Base-by-base conservation (phyloP, 1,140 invertebrate genomes). In the Drosophila nikananu region DNA sequence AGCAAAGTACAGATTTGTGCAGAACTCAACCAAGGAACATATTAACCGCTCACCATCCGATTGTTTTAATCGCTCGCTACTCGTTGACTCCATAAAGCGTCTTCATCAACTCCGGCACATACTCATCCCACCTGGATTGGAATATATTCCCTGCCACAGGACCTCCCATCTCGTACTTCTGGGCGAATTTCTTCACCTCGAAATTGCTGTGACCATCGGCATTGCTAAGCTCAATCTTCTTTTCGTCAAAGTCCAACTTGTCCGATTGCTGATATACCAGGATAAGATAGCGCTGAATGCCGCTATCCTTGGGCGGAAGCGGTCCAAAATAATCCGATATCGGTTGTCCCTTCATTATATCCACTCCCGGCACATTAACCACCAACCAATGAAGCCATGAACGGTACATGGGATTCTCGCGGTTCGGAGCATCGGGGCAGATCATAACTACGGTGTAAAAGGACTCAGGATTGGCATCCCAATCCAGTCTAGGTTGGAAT, bases 361-460 rank as follows among this genome's bases (percentile, higher is more conserved):
- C 94, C 68, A 93, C 93, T 19, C 96, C 97, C 5, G 97, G 97
- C 81, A 99, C 97, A 91, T 99, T 99, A 4, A 95, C 96, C 3
- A 99, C 96, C 5, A 98, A 91, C 97, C 98, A 99, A 92, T 99
- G 98, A 74, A 97, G 96, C 96, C 96, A 98, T 93, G 98, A 97
- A 8, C 97, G 94, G 83, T 95, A 97, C 55, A 95, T 96, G 0
- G 96, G 97, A 65, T 96, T 94, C 5, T 95, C 93, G 1, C 97
- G 95, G 82, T 95, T 97, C 15, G 98, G 98, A 1, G 89, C 87
- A 73, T 91, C 87, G 27, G 87, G 87, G 48, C 83, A 77, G 95
- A 87, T 48, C 87, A 97, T 96, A 62, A 95, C 95, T 2, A 98
- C 92, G 2, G 96, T 97, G 86, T 98, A 98, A 75, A 94, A 95